These are phyloP conservation scores for Mus musculus DNA, from an alignment of 2,113 vertebrate genomes.

Conservation along the genomic window DNA sequence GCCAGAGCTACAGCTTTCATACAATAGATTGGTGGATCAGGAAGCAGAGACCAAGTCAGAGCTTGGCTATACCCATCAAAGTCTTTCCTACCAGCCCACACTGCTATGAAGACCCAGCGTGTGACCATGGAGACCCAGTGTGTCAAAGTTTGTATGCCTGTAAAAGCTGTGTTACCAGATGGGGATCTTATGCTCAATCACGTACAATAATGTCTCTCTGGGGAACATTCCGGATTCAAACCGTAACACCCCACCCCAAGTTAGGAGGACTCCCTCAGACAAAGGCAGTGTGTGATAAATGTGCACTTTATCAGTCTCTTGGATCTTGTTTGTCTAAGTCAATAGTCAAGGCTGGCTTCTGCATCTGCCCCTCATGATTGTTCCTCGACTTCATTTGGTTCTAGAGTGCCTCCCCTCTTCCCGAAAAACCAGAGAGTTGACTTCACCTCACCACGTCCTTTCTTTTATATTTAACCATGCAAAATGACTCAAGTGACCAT, in stretches of 20 bases:
- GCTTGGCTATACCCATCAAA: not conserved
- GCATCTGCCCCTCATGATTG: not conserved
- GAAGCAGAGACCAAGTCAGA: not conserved
- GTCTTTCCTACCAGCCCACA: no score
- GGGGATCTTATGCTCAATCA: no score
- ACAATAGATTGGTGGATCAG: not conserved
- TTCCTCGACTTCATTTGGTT: not conserved
- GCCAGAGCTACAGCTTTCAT: not conserved
- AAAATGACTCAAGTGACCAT: not conserved
- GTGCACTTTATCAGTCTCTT: not conserved
- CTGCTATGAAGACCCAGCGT: no score
- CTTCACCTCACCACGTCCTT: not conserved
- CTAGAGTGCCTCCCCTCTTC: fast-evolving
- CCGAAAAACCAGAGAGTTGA: not conserved
- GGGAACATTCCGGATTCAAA: not conserved
- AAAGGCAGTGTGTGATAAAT: no score
- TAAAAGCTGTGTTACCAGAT: not conserved
- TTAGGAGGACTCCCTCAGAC: not conserved
- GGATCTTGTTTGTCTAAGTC: not conserved
- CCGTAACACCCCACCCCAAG: not conserved
- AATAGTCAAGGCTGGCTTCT: not conserved
- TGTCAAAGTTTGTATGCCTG: not conserved
- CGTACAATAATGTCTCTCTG: no score
- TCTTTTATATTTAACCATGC: not conserved
- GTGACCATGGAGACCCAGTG: fast-evolving